Conservation (phyloP, 1,140 invertebrate species). For the Sesamia nonagrioides region DNA sequence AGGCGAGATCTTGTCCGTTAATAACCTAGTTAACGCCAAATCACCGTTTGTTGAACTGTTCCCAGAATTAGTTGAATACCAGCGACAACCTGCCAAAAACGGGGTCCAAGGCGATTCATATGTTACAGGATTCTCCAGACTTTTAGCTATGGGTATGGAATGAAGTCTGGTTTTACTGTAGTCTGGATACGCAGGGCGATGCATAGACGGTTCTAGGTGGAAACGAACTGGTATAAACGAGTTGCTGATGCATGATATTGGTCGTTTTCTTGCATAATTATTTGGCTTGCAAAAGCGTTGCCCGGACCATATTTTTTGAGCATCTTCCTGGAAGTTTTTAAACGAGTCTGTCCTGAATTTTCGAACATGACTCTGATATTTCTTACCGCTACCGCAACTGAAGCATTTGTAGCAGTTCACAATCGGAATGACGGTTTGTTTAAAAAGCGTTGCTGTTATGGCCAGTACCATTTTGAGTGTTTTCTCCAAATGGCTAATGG, state of each 20-base stretch:
- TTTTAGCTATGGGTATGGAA: not conserved
- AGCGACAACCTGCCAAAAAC: not conserved
- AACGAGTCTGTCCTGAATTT: not conserved
- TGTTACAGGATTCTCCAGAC: not conserved
- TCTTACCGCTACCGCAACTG: too few relatives aligned
- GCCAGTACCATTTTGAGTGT: not conserved
- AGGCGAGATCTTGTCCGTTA: too few relatives aligned
- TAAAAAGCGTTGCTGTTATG: not conserved
- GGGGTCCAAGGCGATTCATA: not conserved
- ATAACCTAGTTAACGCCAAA: not conserved
- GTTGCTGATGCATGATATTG: not conserved
- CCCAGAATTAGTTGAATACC: not conserved
- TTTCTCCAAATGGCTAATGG: too few relatives aligned
- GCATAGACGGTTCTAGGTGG: slow-evolving; percentile 5
- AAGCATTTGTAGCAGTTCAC: not conserved
- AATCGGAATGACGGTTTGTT: not conserved
- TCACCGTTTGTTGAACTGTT: not conserved
- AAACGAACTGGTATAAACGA: not conserved
- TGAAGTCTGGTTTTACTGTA: not conserved
- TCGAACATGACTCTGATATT: not conserved
- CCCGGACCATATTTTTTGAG: not conserved
- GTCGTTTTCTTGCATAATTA: not conserved
- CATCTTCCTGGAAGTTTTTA: not conserved
- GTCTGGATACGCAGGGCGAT: not conserved
- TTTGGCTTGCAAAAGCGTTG: not conserved